Percentiles rank a stretch among this genome's conserved stretches.
phyloP scores from a whole-genome alignment of 2,113 vertebrate genomes.

The Pseudopipra pipra region DNA sequence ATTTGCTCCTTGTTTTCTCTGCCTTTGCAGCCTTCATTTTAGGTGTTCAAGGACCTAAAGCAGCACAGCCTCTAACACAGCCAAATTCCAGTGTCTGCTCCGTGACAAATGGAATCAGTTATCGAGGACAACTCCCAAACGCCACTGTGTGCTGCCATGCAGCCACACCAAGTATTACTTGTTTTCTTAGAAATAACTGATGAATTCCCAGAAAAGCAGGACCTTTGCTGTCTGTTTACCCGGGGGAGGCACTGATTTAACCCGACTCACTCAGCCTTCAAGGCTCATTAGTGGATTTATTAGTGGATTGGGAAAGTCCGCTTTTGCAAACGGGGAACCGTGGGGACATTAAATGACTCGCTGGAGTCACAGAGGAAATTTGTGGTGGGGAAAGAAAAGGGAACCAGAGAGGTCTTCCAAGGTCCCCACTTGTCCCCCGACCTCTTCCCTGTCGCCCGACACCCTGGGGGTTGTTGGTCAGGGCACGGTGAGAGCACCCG shows the following conservation, averaged over 20 bases:
- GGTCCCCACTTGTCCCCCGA: background rate
- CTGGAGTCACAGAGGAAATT: background rate
- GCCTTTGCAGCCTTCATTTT: background rate
- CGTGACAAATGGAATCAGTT: background rate
- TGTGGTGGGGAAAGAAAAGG: background rate
- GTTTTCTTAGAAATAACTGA: background rate
- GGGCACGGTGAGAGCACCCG: background rate
- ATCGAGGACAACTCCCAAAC: background rate
- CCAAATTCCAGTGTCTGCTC: background rate
- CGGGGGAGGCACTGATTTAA: background rate
- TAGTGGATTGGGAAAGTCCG: background rate
- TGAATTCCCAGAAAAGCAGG: background rate
- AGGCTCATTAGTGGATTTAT: background rate
- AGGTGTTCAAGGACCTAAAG: background rate
- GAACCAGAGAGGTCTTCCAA: background rate
- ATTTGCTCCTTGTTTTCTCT: background rate
- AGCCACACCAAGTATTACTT: background rate
- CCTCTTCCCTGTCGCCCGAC: fast-evolving
- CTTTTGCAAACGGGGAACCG: background rate
- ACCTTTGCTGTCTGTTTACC: background rate
- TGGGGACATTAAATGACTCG: background rate
- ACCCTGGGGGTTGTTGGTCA: background rate
- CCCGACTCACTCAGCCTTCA: fast-evolving
- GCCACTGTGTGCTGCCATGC: fast-evolving
- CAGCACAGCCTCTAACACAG: background rate